Evolutionary conservation across 2,113 vertebrate species (phyloP), one percentile per base, ranked within the genome.

Genomic region (Pimephales promelas): DNA sequence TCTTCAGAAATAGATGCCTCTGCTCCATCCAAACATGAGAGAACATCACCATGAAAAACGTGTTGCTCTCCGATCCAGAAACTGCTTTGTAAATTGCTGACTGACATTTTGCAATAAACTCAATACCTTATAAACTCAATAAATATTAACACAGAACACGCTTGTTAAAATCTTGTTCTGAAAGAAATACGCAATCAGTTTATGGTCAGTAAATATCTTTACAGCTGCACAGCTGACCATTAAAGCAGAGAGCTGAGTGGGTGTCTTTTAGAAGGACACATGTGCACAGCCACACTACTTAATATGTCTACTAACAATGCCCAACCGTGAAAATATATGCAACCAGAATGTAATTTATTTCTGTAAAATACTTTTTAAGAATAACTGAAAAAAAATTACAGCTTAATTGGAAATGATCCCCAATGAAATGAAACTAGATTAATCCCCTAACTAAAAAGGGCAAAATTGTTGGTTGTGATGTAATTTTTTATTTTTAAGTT

Each of bases 1-100:
- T 79, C 56, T 62, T 79, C 45, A 79, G 40, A 79, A 79, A 61
- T 79, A 79, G 57, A 79, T 49, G 61, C 78, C 61, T 80, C 45
- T 11, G 78, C 43, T 34, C 20, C 20, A 78, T 45, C 54, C 31
- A 80, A 68, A 66, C 59, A 80, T 52, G 61, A 66, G 43, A 62
- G 61, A 66, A 45, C 78, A 66, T 80, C 78, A 68, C 24, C 40
- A 80, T 80, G 57, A 62, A 79, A 79, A 79, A 64, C 3, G 10
- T 81, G 61, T 47, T 64, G 26, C 78, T 34, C 26, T 34, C 16
- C 18, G 3, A 52, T 79, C 34, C 76, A 28, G 56, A 45, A 26
- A 45, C 14, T 22, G 76, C 57, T 79, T 64, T 62, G 36, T 62
- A 68, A 49, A 80, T 34, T 47, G 45, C 10, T 52, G 61, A 52